Percentiles rank a stretch among this genome's conserved stretches.
phyloP scores from a whole-genome alignment of 2,797 vertebrate genomes.

The Gallinago solitaria region DNA sequence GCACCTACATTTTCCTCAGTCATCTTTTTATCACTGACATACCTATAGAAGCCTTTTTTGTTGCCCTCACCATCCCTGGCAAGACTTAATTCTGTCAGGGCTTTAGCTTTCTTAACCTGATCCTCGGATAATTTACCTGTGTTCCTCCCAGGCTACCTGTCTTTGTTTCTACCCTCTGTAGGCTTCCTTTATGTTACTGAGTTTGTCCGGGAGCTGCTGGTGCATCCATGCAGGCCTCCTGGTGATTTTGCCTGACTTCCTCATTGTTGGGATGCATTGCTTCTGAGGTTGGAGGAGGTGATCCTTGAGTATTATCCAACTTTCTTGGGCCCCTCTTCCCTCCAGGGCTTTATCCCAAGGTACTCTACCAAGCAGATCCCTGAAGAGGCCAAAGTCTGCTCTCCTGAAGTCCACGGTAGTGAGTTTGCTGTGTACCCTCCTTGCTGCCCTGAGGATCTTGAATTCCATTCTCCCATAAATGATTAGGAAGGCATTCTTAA shows the following conservation, averaged over 20 bases:
- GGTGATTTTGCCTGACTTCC: neutral
- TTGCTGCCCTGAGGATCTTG: neutral
- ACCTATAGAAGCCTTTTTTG: neutral
- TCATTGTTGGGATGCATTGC: neutral
- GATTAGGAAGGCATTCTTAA: neutral
- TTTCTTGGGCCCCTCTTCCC: neutral
- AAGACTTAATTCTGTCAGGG: neutral
- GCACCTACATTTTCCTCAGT: neutral
- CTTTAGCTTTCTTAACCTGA: neutral
- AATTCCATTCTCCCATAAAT: neutral
- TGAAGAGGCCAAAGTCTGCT: neutral
- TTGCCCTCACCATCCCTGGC: neutral
- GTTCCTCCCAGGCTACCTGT: neutral
- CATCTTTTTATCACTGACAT: neutral
- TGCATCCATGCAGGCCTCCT: neutral
- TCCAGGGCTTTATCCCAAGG: neutral
- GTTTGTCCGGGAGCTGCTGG: neutral
- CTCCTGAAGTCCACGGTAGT: neutral
- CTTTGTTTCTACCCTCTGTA: neutral
- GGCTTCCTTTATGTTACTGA: neutral
- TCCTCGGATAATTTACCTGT: neutral
- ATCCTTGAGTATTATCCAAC: neutral
- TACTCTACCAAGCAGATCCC: neutral
- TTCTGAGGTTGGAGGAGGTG: neutral
- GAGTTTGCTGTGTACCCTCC: neutral